These are phyloP conservation scores for Bilobella aurantiaca DNA, from an alignment of 1,140 invertebrate species.

Conservation along the genomic window DNA sequence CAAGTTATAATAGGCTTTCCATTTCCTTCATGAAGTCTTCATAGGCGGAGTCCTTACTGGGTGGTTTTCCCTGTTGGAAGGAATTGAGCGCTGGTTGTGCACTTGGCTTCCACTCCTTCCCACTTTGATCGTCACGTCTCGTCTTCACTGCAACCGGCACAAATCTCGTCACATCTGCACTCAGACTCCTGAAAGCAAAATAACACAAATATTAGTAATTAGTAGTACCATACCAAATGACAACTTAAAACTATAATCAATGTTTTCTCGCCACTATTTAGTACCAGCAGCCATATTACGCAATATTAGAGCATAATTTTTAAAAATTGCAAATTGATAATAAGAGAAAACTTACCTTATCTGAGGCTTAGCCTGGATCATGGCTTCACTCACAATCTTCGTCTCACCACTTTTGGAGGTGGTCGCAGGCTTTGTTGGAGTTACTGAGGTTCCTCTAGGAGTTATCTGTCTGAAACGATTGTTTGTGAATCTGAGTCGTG, in stretches of 20 bases:
- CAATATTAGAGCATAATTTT: background rate
- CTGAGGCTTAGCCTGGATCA: conserved; percentile 34
- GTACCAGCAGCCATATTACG: background rate
- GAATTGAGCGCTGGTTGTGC: background rate
- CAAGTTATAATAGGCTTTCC: conserved; percentile 69
- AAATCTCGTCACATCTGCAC: conserved; percentile 89
- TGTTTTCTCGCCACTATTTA: too few relatives aligned
- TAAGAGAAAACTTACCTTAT: conserved; percentile 17
- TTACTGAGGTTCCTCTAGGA: background rate
- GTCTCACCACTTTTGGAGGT: conserved; percentile 25
- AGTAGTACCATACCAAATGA: too few relatives aligned
- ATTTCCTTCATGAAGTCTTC: conserved; percentile 98
- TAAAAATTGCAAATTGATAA: background rate
- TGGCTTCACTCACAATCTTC: conserved; percentile 28
- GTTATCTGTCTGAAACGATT: conserved; percentile 32
- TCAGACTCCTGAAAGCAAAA: conserved; percentile 57
- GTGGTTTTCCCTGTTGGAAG: conserved; percentile 42
- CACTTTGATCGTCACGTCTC: conserved; percentile 44
- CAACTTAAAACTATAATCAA: too few relatives aligned
- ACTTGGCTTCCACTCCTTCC: conserved; percentile 11
- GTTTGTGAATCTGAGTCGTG: conserved; percentile 41
- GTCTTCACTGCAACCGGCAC: conserved; percentile 82
- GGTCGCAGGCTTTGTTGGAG: conserved; percentile 38
- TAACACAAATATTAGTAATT: background rate
- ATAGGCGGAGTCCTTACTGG: conserved; percentile 93